A percentile compares a stretch with the other conserved stretches of the same genome.
Evolutionary conservation across 2,113 vertebrate species (phyloP).

Genomic region (Cromileptes altivelis): DNA sequence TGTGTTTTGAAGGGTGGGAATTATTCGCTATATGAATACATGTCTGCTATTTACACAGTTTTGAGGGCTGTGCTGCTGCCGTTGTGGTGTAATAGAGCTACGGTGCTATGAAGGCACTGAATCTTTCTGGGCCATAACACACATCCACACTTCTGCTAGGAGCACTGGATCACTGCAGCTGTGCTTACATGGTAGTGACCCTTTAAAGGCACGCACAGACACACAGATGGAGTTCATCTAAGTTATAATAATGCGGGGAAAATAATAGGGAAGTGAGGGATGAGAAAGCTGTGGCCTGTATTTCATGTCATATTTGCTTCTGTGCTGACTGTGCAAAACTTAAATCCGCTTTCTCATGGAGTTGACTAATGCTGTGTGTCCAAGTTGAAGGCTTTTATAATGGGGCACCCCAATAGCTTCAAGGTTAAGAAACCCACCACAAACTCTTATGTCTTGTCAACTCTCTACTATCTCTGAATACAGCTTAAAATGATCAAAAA

Average conservation of each 20-base stretch:
- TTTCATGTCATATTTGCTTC: not conserved
- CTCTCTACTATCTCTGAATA: not conserved
- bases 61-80: slow-evolving; percentile 3
- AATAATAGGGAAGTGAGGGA: slow-evolving; percentile 8
- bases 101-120: slow-evolving; percentile 29
- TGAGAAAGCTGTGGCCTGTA: not conserved
- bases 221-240: not conserved
- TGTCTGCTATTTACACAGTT: slow-evolving; percentile 51
- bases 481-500: not conserved
- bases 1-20: slow-evolving; percentile 73
- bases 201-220: not conserved
- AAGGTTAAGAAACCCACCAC: not conserved
- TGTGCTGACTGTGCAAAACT: not conserved
- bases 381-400: not conserved
- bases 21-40: slow-evolving; percentile 57
- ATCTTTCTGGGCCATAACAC: slow-evolving; percentile 25
- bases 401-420: not conserved
- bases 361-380: not conserved
- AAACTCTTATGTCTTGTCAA: too few relatives aligned
- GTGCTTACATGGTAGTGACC: not conserved
- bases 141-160: not conserved
- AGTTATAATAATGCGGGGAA: slow-evolving; percentile 7
- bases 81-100: not conserved
- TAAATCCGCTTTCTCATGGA: not conserved
- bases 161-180: not conserved